Evolutionary conservation across 2,113 vertebrate species (phyloP).

Genomic region (Morone saxatilis): DNA sequence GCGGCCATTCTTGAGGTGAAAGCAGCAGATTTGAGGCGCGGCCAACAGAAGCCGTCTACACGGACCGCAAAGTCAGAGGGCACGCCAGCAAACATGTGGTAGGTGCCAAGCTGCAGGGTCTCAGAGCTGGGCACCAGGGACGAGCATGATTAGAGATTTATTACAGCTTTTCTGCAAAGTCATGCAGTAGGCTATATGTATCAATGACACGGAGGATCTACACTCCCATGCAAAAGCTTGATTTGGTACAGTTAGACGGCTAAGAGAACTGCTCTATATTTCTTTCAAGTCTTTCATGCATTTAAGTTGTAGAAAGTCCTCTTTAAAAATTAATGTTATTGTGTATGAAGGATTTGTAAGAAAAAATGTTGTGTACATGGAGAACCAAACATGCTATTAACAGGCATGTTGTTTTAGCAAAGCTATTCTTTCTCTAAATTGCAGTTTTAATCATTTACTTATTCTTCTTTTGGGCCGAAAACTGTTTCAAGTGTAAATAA

Average conservation of each 20-base stretch:
- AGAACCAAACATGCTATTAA: too few relatives aligned
- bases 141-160: constrained; percentile 63
- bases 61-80: constrained; percentile 69
- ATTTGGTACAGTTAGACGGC: background rate
- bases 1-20: constrained; percentile 66
- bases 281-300: background rate
- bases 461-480: background rate
- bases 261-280: background rate
- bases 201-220: constrained; percentile 24
- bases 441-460: too few relatives aligned
- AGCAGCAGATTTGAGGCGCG: constrained; percentile 61
- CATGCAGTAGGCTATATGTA: constrained; percentile 40
- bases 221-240: background rate
- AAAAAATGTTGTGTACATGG: background rate
- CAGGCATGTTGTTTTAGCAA: too few relatives aligned
- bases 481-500: background rate
- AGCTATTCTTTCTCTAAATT: background rate
- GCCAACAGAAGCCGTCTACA: constrained; percentile 65
- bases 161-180: constrained; percentile 72
- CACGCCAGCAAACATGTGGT: constrained; percentile 72
- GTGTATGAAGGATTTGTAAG: background rate
- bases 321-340: background rate
- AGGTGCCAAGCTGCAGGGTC: constrained; percentile 68
- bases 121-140: constrained; percentile 53
- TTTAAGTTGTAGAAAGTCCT: background rate